Evolutionary conservation across 2,888 invertebrate genomes (phyloP), one percentile per base, ranked within the genome.

Genomic region (Polyploca ridens): DNA sequence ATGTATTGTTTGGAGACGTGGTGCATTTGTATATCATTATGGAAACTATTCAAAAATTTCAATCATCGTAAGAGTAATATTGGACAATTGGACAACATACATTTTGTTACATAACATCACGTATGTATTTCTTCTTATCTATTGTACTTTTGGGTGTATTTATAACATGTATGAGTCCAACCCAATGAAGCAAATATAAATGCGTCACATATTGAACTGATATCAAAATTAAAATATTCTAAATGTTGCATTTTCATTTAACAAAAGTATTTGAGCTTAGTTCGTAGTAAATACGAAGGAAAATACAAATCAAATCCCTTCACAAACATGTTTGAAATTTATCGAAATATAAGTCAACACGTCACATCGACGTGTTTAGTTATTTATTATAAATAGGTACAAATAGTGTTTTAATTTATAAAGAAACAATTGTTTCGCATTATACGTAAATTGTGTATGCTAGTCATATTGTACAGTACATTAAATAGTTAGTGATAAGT

Each of bases 391-490:
- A 76, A 38, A 84, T 90, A 89, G 86, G 84, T 90, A 90, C 85
- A 89, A 89, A 89, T 90, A 91, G 87, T 82, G 73, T 87, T 88
- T 85, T 88, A 84, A 82, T 87, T 86, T 84, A 83, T 73, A 72
- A 82, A 82, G 79, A 74, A 73, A 79, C 72, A 77, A 82, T 86
- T 78, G 82, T 86, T 89, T 87, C 77, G 78, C 73, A 73, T 82
- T 84, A 84, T 83, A 74, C 80, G 84, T 88, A 88, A 84, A 81
- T 79, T 87, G 88, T 90, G 87, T 91, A 90, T 86, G 88, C 90
- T 93, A 93, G 90, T 89, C 87, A 85, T 90, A 88, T 83, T 93
- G 93, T 93, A 93, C 93, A 93, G 90, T 27, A 84, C 78, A 86
- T 86, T 88, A 88, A 85, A 86, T 74, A 69, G 77, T 71, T 84